Evolutionary conservation across 2,797 vertebrate genomes (phyloP).

Genomic region (Trachops cirrhosus): DNA sequence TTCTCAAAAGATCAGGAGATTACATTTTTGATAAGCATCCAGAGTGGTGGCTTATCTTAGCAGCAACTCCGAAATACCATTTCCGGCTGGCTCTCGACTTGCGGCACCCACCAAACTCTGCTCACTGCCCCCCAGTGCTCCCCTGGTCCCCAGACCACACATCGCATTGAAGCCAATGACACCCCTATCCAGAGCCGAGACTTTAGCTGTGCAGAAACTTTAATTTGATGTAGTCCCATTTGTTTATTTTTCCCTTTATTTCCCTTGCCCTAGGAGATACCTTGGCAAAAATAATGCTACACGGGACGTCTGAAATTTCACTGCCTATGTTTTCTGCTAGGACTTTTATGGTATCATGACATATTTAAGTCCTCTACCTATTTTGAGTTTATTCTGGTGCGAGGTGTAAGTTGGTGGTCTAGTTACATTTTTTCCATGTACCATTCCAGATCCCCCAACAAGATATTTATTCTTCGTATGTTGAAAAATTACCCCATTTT

Average conservation of each 20-base stretch:
- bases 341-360: neutral
- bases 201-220: neutral
- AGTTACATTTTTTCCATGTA: neutral
- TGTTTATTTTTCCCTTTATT: neutral
- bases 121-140: fast-evolving
- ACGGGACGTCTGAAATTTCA: neutral
- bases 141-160: too few relatives aligned
- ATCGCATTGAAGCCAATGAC: neutral
- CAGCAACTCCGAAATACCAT: constrained; percentile 16
- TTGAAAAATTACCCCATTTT: neutral
- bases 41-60: constrained; percentile 42
- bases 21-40: constrained; percentile 54
- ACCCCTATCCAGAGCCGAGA: neutral
- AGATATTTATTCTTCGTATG: neutral
- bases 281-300: neutral
- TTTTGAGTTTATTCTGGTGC: neutral
- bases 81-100: neutral
- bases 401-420: neutral
- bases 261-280: neutral
- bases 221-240: neutral
- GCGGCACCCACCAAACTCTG: neutral
- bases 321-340: neutral
- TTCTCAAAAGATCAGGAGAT: constrained; percentile 55
- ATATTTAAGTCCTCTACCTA: neutral
- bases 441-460: neutral